Evolutionary conservation across 2,888 invertebrate genomes (phyloP), one percentile per base, ranked within the genome.

Genomic region (Epirrhoe tristata): DNA sequence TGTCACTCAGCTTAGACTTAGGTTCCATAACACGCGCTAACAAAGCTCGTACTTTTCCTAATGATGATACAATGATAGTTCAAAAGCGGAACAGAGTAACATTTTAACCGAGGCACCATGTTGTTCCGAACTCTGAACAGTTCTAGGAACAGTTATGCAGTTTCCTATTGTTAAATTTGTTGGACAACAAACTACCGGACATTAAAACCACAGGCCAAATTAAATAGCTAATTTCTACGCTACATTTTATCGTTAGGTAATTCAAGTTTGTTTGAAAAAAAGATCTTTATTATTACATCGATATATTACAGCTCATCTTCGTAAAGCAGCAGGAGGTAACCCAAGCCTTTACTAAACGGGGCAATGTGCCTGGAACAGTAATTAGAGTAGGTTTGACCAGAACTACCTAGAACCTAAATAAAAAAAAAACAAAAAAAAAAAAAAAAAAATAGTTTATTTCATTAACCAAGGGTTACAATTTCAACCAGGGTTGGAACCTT

Each of bases 61-160:
- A 66, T 34, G 62, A 54, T 58, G 31, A 51, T 52, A 50, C 56
- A 63, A 52, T 67, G 59, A 64, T 53, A 64, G 34, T 61, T 68
- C 60, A 67, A 69, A 77, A 77, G 76, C 73, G 70, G 73, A 81
- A 82, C 77, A 79, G 84, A 77, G 58, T 72, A 78, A 82, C 66
- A 82, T 83, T 84, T 78, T 81, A 76, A 76, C 78, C 70, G 67
- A 66, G 75, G 78, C 81, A 78, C 80, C 83, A 81, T 84, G 78
- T 83, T 86, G 85, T 82, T 85, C 52, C 71, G 59, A 74, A 74
- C 74, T 72, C 54, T 8, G 34, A 70, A 62, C 69, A 65, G 67
- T 70, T 70, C 69, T 46, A 48, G 64, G 53, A 58, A 70, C 67
- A 75, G 74, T 76, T 79, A 78, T 85, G 82, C 82, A 84, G 74